These are phyloP conservation scores for Acleris cristana DNA, from an alignment of 2,888 invertebrate species.

Conservation along the genomic window DNA sequence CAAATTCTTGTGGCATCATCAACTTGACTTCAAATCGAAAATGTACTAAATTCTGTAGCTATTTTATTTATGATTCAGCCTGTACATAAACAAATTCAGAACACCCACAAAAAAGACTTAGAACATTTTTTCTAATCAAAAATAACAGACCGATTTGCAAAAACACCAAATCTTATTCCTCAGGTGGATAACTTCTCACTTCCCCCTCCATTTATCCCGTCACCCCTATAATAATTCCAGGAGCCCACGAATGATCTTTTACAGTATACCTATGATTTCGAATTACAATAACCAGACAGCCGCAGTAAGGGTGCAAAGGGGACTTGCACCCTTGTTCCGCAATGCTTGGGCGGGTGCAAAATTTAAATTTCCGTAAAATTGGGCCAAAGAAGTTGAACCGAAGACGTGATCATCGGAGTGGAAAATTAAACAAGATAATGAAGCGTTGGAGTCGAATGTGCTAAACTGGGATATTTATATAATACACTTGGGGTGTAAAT, in stretches of 20 bases:
- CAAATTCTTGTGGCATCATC: too few relatives aligned
- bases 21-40: too few relatives aligned
- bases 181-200: slow-evolving; percentile 11
- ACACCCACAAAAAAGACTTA: too few relatives aligned
- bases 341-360: slow-evolving; percentile 33
- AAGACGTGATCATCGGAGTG: slow-evolving; percentile 73
- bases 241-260: slow-evolving; percentile 31
- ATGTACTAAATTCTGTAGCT: too few relatives aligned
- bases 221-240: slow-evolving; percentile 29
- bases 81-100: too few relatives aligned
- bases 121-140: not conserved
- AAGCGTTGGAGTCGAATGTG: slow-evolving; percentile 66
- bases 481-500: slow-evolving; percentile 52
- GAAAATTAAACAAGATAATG: slow-evolving; percentile 83
- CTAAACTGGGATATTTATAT: slow-evolving; percentile 66
- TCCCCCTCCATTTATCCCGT: slow-evolving; percentile 16
- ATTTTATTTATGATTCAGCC: too few relatives aligned
- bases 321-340: slow-evolving; percentile 52
- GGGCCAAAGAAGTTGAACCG: slow-evolving; percentile 46
- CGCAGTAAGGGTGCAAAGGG: slow-evolving; percentile 16
- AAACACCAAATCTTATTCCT: not conserved
- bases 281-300: slow-evolving; percentile 37
- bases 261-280: slow-evolving; percentile 34
- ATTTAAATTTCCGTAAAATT: slow-evolving; percentile 46
- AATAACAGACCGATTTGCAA: not conserved